Percentiles rank a stretch among this genome's conserved stretches.
These are phyloP conservation scores for Electrophaes corylata DNA, from an alignment of 2,888 invertebrate species.

Conservation along the genomic window DNA sequence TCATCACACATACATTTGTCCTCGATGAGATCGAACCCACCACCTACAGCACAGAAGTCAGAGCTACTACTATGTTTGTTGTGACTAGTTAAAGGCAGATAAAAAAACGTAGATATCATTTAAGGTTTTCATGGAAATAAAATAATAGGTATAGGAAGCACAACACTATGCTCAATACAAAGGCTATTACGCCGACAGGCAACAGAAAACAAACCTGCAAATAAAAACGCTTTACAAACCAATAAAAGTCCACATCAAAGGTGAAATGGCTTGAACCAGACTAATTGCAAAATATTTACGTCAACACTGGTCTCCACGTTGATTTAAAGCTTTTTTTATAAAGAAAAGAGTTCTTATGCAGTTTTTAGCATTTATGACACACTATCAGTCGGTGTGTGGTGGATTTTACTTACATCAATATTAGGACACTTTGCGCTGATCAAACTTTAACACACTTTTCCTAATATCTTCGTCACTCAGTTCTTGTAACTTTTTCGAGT, in stretches of 20 bases:
- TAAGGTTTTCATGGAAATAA: not conserved
- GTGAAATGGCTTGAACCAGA: conserved; percentile 43
- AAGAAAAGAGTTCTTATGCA: not conserved
- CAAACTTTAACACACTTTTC: too few relatives aligned
- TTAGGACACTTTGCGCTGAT: too few relatives aligned
- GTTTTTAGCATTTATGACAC: not conserved
- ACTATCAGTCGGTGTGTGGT: too few relatives aligned
- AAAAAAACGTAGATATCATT: too few relatives aligned
- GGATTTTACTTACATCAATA: too few relatives aligned
- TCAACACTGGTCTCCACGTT: conserved; percentile 3
- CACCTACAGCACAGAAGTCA: too few relatives aligned
- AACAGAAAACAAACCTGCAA: conserved; percentile 53
- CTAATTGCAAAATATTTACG: conserved; percentile 23
- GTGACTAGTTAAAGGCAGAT: too few relatives aligned
- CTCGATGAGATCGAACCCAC: too few relatives aligned
- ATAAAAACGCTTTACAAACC: conserved; percentile 67
- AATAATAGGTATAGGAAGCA: not conserved
- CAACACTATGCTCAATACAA: conserved; percentile 44
- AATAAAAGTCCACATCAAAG: conserved; percentile 65
- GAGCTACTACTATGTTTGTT: too few relatives aligned
- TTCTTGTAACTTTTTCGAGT: too few relatives aligned
- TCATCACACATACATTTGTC: too few relatives aligned
- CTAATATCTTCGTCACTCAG: too few relatives aligned
- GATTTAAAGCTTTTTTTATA: conserved; percentile 8
- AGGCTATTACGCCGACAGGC: conserved; percentile 41